A percentile compares a stretch with the other conserved stretches of the same genome.
Evolutionary conservation across 2,888 invertebrate species (phyloP).

Genomic region (Nymphalis urticae): DNA sequence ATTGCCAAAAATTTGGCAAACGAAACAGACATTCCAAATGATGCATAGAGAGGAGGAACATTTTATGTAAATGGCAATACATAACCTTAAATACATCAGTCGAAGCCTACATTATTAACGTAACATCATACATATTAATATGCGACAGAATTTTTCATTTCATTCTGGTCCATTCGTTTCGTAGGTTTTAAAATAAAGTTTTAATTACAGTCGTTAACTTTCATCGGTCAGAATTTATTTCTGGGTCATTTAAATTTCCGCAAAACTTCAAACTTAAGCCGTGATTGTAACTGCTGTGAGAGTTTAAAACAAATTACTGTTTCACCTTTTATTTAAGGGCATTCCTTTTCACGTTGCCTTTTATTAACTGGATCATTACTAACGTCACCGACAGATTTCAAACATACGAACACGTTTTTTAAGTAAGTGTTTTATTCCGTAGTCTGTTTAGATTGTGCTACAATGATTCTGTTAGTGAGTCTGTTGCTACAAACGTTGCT

Average conservation of each 20-base stretch:
- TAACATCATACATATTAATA: neutral
- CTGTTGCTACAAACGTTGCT: slow-evolving; percentile 15
- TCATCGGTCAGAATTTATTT: slow-evolving; percentile 14
- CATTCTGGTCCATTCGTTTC: neutral
- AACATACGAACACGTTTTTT: neutral
- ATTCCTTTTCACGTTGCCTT: neutral
- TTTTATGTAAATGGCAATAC: slow-evolving; percentile 11
- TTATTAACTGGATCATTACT: neutral
- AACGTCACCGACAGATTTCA: neutral
- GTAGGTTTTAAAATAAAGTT: slow-evolving; percentile 10
- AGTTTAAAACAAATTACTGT: neutral
- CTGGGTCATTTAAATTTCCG: slow-evolving; percentile 16
- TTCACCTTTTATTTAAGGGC: neutral
- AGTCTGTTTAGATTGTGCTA: slow-evolving; percentile 1
- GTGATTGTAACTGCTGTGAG: neutral
- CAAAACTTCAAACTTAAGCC: slow-evolving; percentile 12
- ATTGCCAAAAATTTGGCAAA: slow-evolving; percentile 21
- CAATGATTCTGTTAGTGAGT: slow-evolving; percentile 14
- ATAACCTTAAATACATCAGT: neutral
- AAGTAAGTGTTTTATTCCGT: neutral
- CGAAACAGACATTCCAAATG: slow-evolving; percentile 12
- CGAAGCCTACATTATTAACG: neutral
- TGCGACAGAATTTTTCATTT: neutral
- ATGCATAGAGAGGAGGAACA: neutral
- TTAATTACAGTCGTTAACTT: slow-evolving; percentile 12